Evolutionary conservation across 2,888 invertebrate species (phyloP), one percentile per base, ranked within the genome.

Genomic region (Mongoloraphidia duomilia): DNA sequence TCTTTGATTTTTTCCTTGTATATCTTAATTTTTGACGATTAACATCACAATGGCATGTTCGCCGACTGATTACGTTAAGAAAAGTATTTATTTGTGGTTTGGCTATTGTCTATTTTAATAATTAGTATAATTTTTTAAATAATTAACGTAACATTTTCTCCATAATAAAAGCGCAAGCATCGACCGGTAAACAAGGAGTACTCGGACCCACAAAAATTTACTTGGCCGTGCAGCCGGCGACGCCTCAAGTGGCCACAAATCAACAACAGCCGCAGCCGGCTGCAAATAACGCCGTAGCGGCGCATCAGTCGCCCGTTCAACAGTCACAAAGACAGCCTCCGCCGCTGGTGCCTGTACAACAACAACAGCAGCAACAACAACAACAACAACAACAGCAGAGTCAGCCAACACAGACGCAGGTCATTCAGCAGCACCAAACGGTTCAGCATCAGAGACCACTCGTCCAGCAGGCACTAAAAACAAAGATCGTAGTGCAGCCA

Each of bases 131-230:
- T 26, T 26, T 26, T 26, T 26, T 6, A 26, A 26, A 26, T 6
- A 26, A 26, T 26, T 26, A 26, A 26, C 26, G 6, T 6, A 26
- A 26, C 26, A 6, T 26, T 3, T 26, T 26, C 6, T 6, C 5
- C 26, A 26, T 26, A 26, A 26, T 6, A 26, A 26, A 68, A 84
- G 88, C 88, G 33, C 89, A 90, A 83, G 87, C 87, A 57, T 81
- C 84, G 5, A 85, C 84, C 13, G 89, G 88, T 39, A 88, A 87
- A 64, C 84, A 86, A 64, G 87, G 87, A 40, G 85, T 87, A 58
- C 66, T 89, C 53, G 89, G 88, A 3, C 89, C 89, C 9, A 84
- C 87, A 9, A 89, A 88, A 69, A 86, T 89, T 62, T 89, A 88
- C 63, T 68, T 90, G 51, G 88, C 88, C 0, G 87, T 89, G 47